These are phyloP conservation scores for Acanthurus leucopareius DNA, from an alignment of 2,797 vertebrate species.

Conservation along the genomic window DNA sequence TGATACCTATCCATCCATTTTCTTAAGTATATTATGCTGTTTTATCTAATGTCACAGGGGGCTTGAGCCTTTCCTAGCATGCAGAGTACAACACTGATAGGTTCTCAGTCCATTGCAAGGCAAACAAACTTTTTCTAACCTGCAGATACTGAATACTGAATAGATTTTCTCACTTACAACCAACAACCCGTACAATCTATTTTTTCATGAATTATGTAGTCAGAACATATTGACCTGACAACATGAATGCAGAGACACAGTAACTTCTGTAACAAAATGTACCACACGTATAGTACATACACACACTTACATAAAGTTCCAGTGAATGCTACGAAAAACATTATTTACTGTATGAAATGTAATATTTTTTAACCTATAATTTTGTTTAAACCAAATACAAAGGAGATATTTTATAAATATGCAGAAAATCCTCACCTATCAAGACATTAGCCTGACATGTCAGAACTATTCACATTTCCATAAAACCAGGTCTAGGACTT, in stretches of 20 bases:
- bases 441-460: not conserved
- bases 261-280: not conserved
- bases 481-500: too few species aligned
- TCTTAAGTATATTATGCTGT: slow-evolving; percentile 33
- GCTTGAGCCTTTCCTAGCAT: slow-evolving; percentile 35
- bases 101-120: slow-evolving; percentile 28
- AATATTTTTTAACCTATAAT: not conserved
- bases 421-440: not conserved
- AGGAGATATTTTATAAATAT: not conserved
- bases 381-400: not conserved
- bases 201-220: not conserved
- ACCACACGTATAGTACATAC: not conserved
- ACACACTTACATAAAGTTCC: not conserved
- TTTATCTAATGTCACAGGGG: slow-evolving; percentile 28
- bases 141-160: not conserved
- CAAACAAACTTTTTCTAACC: slow-evolving; percentile 3
- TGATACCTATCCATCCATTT: slow-evolving; percentile 41
- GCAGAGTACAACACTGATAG: slow-evolving; percentile 4
- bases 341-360: too few species aligned
- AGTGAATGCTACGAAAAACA: not conserved
- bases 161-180: not conserved
- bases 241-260: not conserved
- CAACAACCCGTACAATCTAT: not conserved
- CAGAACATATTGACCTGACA: not conserved
- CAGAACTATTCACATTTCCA: too few species aligned